These are phyloP conservation scores for Caenorhabditis tropicalis DNA, from an alignment of 1,140 invertebrate genomes.

Conservation along the genomic window DNA sequence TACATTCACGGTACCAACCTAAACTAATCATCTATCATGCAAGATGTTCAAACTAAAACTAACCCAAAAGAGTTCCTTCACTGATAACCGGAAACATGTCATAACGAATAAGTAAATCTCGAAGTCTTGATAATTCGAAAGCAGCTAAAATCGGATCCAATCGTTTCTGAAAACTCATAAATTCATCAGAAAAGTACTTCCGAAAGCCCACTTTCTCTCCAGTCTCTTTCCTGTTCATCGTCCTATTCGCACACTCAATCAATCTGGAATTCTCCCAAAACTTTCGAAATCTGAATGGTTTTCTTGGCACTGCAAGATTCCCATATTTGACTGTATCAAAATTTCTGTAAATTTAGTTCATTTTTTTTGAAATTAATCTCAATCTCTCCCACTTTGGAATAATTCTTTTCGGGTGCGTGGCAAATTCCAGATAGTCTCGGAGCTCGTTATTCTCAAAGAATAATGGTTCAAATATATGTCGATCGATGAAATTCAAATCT, in stretches of 20 bases:
- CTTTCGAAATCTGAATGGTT: conserved; percentile 1
- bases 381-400: neutral
- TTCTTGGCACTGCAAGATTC: conserved; percentile 12
- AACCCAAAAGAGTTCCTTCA: conserved; percentile 26
- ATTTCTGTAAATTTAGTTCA: neutral
- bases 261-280: conserved; percentile 21
- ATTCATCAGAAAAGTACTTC: neutral
- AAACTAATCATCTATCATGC: neutral
- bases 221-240: neutral
- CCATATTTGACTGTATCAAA: neutral
- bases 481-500: neutral
- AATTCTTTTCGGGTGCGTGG: neutral
- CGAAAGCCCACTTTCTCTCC: neutral
- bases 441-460: neutral
- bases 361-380: neutral
- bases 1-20: conserved; percentile 58
- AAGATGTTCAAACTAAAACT: neutral
- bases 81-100: conserved; percentile 21
- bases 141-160: neutral
- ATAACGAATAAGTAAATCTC: conserved; percentile 5
- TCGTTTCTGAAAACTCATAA: neutral
- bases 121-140: neutral
- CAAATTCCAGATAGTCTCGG: neutral
- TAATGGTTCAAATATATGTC: neutral
- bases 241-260: conserved; percentile 9